These are phyloP conservation scores for Tridacna gigas DNA, from an alignment of 2,888 invertebrate species.

Conservation along the genomic window DNA sequence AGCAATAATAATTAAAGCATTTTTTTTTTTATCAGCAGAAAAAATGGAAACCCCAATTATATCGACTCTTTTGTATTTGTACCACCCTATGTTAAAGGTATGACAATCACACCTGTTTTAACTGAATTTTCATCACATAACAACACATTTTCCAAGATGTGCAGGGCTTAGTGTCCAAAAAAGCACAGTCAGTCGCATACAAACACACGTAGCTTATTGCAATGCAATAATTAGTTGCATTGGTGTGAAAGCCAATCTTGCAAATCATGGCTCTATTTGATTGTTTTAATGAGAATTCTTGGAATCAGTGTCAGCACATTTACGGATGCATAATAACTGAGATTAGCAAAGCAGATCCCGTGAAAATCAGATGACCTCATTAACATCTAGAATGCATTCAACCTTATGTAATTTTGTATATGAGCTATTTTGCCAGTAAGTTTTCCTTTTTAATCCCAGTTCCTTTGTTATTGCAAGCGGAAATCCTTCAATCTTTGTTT, in stretches of 20 bases:
- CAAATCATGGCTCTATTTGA: conserved; percentile 25
- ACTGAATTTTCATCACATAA: not conserved
- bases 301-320: conserved; percentile 16
- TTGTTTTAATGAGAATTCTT: conserved; percentile 25
- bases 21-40: too few relatives aligned
- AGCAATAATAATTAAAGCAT: too few relatives aligned
- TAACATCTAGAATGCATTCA: not conserved
- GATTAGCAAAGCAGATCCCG: conserved; percentile 13
- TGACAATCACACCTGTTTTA: not conserved
- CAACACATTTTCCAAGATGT: not conserved
- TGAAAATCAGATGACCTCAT: conserved; percentile 13
- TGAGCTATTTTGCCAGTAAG: not conserved
- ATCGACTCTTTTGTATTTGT: too few relatives aligned
- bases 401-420: not conserved
- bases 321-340: conserved; percentile 2
- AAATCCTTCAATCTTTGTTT: too few relatives aligned
- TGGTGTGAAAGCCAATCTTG: conserved; percentile 24
- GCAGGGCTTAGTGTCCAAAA: not conserved
- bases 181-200: not conserved
- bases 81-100: too few relatives aligned
- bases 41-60: too few relatives aligned
- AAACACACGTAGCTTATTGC: conserved; percentile 13
- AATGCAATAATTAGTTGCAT: conserved; percentile 13
- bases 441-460: too few relatives aligned
- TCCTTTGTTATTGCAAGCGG: too few relatives aligned